A percentile compares a stretch with the other conserved stretches of the same genome.
Conservation (phyloP, 2,113 vertebrate genomes). For the Pogonocichla stellata region DNA sequence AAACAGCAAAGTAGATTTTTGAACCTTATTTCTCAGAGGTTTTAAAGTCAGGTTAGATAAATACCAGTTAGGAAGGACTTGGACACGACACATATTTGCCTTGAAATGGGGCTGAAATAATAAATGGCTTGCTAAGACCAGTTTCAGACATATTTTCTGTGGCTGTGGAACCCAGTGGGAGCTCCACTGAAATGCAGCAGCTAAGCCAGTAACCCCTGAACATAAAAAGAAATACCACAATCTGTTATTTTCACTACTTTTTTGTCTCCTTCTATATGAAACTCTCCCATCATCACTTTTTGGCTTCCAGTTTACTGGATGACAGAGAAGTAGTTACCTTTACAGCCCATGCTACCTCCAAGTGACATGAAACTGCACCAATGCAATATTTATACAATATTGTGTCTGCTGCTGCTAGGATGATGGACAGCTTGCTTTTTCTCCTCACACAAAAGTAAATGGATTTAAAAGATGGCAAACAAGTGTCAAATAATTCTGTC, state of each 20-base stretch:
- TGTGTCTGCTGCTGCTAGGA: not conserved
- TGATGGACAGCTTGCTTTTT: not conserved
- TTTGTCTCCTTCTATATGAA: not conserved
- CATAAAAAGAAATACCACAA: not conserved
- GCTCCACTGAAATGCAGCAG: not conserved
- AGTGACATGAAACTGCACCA: not conserved
- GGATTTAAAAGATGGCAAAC: not conserved
- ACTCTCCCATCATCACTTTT: not conserved
- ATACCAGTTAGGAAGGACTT: not conserved
- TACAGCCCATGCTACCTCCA: not conserved
- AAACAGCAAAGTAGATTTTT: not conserved
- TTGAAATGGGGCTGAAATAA: not conserved
- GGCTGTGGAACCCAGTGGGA: not conserved
- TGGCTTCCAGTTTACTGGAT: not conserved
- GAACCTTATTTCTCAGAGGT: not conserved
- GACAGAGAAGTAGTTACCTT: not conserved
- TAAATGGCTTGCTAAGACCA: not conserved
- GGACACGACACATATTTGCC: not conserved
- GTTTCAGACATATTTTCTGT: not conserved
- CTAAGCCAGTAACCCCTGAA: not conserved
- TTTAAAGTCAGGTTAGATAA: not conserved
- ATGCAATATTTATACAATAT: no score
- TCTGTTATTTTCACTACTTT: not conserved
- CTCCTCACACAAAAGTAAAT: not conserved
- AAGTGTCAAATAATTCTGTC: not conserved